Evolutionary conservation across 2,888 invertebrate species (phyloP), one percentile per base, ranked within the genome.

Genomic region (Proisotoma minuta): DNA sequence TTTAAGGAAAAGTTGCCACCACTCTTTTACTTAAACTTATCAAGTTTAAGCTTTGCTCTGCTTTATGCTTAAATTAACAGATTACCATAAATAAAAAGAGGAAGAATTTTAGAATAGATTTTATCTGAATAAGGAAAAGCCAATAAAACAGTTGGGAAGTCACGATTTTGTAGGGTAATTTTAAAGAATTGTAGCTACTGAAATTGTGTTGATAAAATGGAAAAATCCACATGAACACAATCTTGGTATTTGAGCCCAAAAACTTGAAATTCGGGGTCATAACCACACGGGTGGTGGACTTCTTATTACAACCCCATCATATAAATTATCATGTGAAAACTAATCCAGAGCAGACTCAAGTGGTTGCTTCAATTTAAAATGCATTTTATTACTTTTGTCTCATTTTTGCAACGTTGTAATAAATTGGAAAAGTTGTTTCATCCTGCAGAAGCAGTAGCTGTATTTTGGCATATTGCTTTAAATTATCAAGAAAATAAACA

Each of bases 231-330:
- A 60, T 59, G 60, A 59, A 65, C 65, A 61, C 66, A 66, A 67
- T 69, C 64, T 69, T 63, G 65, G 65, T 69, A 67, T 66, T 72
- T 72, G 64, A 59, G n/a, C 5, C 61, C 47, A 60, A 67, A 71
- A 72, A 72, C 69, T 65, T 63, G 71, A 72, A 69, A 72, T 69
- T 72, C 71, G 66, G 68, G 71, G 69, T 72, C 68, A 66, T 72
- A 70, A 72, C 71, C 64, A 70, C 68, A 68, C 69, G 69, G 71
- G 71, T 70, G 71, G 71, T 67, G 65, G 62, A 40, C 15, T 34
- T 34, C 34, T 15, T 34, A 34, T 34, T 34, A 34, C 34, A 34
- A n/a, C n/a, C n/a, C n/a, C n/a, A n/a, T n/a, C n/a, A n/a, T n/a
- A n/a, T n/a, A n/a, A n/a, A n/a, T n/a, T n/a, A n/a, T n/a, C n/a